Percentiles rank a stretch among this genome's conserved stretches.
phyloP scores from a whole-genome alignment of 2,797 vertebrate species.

The Hydrocynus forskahlii region DNA sequence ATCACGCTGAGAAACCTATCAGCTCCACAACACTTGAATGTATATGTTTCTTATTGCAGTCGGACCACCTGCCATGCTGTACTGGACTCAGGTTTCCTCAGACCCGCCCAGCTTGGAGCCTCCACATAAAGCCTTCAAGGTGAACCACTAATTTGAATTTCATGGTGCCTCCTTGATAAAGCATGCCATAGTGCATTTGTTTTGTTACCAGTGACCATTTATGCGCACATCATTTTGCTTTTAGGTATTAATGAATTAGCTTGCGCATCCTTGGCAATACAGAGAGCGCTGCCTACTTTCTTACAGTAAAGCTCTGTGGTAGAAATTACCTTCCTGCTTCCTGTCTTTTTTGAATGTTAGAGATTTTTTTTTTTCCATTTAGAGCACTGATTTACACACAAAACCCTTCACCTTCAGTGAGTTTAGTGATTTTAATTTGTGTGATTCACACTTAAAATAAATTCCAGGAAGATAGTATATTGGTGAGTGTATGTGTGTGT shows the following conservation, averaged over 20 bases:
- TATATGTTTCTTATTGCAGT: constrained; percentile 5
- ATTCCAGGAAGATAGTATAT: neutral
- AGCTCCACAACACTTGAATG: constrained; percentile 4
- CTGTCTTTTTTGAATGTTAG: neutral
- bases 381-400: neutral
- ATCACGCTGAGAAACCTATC: constrained; percentile 25
- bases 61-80: neutral
- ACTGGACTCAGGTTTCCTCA: neutral
- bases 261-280: neutral
- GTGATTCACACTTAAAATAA: neutral
- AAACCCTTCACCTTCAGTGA: neutral
- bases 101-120: neutral
- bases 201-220: constrained; percentile 30
- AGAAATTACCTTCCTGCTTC: neutral
- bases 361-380: too few relatives aligned
- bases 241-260: constrained; percentile 43
- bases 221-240: neutral
- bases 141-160: constrained; percentile 27
- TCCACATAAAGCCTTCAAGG: constrained; percentile 23
- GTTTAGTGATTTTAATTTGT: constrained; percentile 2
- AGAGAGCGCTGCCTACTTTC: neutral
- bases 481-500: neutral
- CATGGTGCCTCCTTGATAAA: constrained; percentile 14
- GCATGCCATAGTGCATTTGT: constrained; percentile 6
- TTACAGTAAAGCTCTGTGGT: neutral